Evolutionary conservation across 2,113 vertebrate genomes (phyloP), one percentile per base, ranked within the genome.

Genomic region (Aix galericulata): DNA sequence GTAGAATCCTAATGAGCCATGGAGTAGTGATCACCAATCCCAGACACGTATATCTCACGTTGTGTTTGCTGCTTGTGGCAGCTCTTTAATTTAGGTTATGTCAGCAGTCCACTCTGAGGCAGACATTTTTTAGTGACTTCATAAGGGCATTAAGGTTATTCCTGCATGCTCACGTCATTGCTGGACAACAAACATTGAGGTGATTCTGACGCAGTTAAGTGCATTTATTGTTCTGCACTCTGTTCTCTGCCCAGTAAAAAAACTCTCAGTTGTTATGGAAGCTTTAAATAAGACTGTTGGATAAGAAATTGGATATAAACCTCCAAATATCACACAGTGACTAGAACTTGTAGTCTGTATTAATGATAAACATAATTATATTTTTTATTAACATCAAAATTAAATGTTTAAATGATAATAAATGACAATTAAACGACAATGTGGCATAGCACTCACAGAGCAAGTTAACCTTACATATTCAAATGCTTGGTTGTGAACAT

Each of bases 1-100:
- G 88, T 38, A 31, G 96, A 88, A 91, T 93, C n/a, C 60, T 88
- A 94, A 92, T 91, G 95, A 93, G 55, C 72, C 56, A 1, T 8
- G 14, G 55, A 81, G 52, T 18, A 56, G 63, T 1, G 5, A 75
- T 95, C 94, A 86, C 91, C 64, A 4, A 77, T 64, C 81, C 46
- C 31, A 42, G 90, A 31, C 73, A 68, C 9, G 46, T 95, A 91
- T 81, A 32, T 82, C 59, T 68, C 34, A 56, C 50, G 3, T 53
- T 32, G 46, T 42, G 66, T 76, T 86, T 78, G 63, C 79, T 89
- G 48, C 67, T 88, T 21, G 38, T 82, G 74, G 55, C 86, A 85
- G 53, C 42, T 94, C 48, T 69, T 86, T 48, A n/a, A 66, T 82
- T 86, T 80, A 71, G 32, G 62, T 58, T 76, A 6, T 67, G 52